Base-by-base conservation (phyloP, 35 echinoderm and acorn worm genomes). In the Apostichopus japonicus region DNA sequence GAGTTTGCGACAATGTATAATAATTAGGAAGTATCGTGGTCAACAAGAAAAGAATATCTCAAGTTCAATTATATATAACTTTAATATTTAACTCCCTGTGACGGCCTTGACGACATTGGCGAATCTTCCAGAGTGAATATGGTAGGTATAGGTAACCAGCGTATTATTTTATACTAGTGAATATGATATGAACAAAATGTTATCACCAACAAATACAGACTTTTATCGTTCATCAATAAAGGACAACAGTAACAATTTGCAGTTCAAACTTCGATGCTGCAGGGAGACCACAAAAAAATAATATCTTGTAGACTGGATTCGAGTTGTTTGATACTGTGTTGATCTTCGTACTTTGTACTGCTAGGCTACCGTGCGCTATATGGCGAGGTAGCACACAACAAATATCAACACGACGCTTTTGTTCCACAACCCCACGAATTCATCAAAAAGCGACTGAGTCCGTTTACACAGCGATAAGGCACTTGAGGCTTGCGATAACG, bases 401-500 rank as follows among this genome's bases (percentile, higher is more conserved):
- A 84, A 84, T 84, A 84, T 84, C 81, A 84, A 84, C 55, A 84
- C 81, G 25, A 17, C 8, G 8, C 17, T 58, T 84, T 84, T 56
- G 53, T 84, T 23, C 81, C 54, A 11, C 81, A 84, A 9, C 81
- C 15, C 54, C 81, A 84, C 81, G 81, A 58, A 84, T 84, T 57
- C 81, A 89, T 89, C 86, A 89, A 89, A 89, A 89, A 89, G 7
- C 67, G 86, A 89, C 86, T 89, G 59, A 51, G 27, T 23, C n/a
- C 5, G 86, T 89, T 89, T 71, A 89, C 86, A 72, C 67, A 89
- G 27, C 86, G 86, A 89, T 89, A 89, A 89, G 67, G 17, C 86
- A 89, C 86, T 89, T 89, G 27, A 75, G 61, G 59, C 79, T 89
- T 89, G 61, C 13, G 86, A 89, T 89, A 72, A 89, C 57, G 67